phyloP scores from a whole-genome alignment of 2,888 invertebrate species.

The Pachydiplax longipennis region DNA sequence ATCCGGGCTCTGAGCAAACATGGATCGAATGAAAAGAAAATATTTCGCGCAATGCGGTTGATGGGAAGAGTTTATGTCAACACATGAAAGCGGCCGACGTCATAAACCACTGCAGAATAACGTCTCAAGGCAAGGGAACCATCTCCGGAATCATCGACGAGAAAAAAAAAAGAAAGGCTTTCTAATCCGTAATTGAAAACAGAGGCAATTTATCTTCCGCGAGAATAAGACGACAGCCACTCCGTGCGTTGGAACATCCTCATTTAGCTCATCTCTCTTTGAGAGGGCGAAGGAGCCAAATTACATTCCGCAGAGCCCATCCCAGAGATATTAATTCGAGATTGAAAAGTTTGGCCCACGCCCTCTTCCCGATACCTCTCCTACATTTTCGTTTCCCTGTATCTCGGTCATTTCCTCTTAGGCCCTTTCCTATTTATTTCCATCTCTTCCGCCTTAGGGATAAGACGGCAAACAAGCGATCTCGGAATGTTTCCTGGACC shows the following conservation, averaged over 20 bases:
- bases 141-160: too few relatives aligned
- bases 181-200: slow-evolving; percentile 29
- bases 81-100: too few relatives aligned
- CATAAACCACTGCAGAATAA: too few relatives aligned
- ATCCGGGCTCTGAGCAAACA: too few relatives aligned
- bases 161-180: not conserved
- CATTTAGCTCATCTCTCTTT: not conserved
- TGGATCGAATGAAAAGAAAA: too few relatives aligned
- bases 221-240: not conserved
- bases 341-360: slow-evolving; percentile 1
- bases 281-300: not conserved
- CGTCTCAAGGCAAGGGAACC: too few relatives aligned
- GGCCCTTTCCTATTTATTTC: not conserved
- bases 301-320: not conserved
- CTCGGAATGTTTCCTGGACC: too few relatives aligned
- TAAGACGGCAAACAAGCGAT: not conserved
- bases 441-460: not conserved
- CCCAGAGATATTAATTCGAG: slow-evolving; percentile 13
- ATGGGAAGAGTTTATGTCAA: too few relatives aligned
- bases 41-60: too few relatives aligned
- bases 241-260: not conserved
- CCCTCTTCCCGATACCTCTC: not conserved
- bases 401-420: not conserved
- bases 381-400: not conserved
- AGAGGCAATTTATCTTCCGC: slow-evolving; percentile 27